Conservation (phyloP, 2,113 vertebrate genomes). For the Hemichromis elongatus region DNA sequence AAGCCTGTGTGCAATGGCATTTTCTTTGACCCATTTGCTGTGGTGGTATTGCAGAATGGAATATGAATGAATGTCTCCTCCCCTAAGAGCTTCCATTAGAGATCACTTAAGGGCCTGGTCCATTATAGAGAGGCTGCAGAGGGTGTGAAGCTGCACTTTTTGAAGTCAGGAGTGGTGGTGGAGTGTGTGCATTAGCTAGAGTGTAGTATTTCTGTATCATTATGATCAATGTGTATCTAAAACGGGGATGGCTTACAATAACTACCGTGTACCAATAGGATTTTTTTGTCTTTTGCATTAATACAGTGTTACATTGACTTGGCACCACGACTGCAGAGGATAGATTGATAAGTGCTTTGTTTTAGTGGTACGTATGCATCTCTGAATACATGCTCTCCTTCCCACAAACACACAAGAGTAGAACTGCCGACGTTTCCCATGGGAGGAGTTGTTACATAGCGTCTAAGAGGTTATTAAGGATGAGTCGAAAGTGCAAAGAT, state of each 20-base stretch:
- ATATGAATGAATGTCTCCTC: constrained; percentile 56
- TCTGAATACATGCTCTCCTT: background rate
- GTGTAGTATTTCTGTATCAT: background rate
- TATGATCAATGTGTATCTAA: constrained; percentile 4
- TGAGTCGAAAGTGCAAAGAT: constrained; percentile 27
- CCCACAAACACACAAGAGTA: background rate
- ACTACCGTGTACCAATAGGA: background rate
- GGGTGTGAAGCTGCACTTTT: constrained; percentile 44
- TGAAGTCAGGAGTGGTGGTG: constrained; percentile 29
- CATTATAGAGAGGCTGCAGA: constrained; percentile 57
- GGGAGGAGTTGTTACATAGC: constrained; percentile 40
- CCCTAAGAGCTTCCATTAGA: constrained; percentile 66
- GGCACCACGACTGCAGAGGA: background rate
- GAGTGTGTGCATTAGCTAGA: constrained; percentile 28
- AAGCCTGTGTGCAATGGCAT: constrained; percentile 43
- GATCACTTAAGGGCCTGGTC: constrained; percentile 65
- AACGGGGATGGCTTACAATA: background rate
- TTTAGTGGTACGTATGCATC: background rate
- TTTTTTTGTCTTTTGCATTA: background rate
- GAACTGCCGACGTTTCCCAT: constrained; percentile 10
- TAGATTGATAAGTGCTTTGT: background rate
- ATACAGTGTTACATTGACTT: background rate
- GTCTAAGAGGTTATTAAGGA: constrained; percentile 48
- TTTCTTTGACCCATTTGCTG: constrained; percentile 56
- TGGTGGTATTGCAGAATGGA: constrained; percentile 44